Evolutionary conservation across 2,113 vertebrate species (phyloP), one percentile per base, ranked within the genome.

Genomic region (Oncorhynchus clarkii): DNA sequence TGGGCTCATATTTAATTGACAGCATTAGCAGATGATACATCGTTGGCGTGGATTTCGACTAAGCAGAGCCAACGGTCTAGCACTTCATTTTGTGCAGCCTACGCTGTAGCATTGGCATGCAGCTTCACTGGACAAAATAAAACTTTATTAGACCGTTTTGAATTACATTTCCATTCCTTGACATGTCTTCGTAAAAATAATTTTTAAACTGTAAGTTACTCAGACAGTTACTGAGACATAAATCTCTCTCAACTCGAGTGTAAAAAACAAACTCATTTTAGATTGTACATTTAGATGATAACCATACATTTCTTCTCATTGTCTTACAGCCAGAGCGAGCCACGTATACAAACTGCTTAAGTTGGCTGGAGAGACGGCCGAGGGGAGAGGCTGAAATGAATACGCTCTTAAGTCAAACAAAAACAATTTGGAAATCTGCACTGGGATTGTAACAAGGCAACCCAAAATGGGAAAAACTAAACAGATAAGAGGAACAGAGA

Each of bases 361-460:
- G 59, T 71, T 71, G 67, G 72, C 67, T 69, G 24, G 67, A 73
- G 72, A 49, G 9, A 77, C 73, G 48, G 70, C 64, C 3, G 48
- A 71, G 69, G 68, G 75, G 72, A 82, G 64, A 24, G 8, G 22
- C 65, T 77, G 57, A 84, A 80, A 79, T 72, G 6, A 81, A 85
- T 79, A 79, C 81, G 84, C 57, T 80, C 78, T 67, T 72, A 73
- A 83, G 45, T 82, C 68, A 81, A 76, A 78, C 74, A 78, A 78
- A 86, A 82, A 81, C 82, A 73, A 77, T 78, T 81, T 48, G 26
- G 82, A 75, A 86, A 75, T 88, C 74, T 80, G 73, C 79, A 88
- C 31, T 7, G 64, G 62, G 29, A 78, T 73, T n/a, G 82, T 92
- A 89, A 81, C 88, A 79, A 76, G 16, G 85, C 87, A 88, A 89